Percentiles rank a stretch among this genome's conserved stretches.
phyloP scores from a whole-genome alignment of 2,113 vertebrate species.

The Burhinus bistriatus region DNA sequence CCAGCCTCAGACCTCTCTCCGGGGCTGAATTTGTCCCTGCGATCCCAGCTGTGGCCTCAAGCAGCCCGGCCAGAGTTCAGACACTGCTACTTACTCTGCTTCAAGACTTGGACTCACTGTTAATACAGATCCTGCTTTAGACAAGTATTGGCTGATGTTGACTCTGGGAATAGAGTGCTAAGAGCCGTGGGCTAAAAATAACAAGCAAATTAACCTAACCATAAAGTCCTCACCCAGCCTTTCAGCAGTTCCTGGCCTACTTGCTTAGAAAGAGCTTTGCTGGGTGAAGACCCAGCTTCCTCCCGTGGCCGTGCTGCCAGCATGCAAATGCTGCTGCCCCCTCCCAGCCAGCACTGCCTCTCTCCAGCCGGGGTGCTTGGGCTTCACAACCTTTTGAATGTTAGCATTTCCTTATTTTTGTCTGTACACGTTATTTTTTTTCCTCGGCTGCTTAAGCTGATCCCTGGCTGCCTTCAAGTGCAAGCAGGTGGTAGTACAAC shows the following conservation, averaged over 20 bases:
- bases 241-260: background rate
- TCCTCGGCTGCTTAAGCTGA: background rate
- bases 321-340: background rate
- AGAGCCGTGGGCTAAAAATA: background rate
- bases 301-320: fast-evolving
- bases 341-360: background rate
- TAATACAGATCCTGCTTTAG: background rate
- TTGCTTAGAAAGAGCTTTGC: background rate
- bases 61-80: background rate
- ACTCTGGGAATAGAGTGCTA: background rate
- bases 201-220: background rate
- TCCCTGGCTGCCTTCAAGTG: background rate
- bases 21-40: background rate
- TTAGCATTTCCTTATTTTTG: background rate
- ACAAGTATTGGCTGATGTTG: background rate
- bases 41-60: background rate
- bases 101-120: background rate
- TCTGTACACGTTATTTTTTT: background rate
- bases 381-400: background rate
- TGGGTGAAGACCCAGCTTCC: fast-evolving
- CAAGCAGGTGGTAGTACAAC: background rate
- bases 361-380: background rate
- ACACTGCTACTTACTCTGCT: background rate
- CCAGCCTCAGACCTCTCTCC: background rate
- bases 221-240: background rate